Base-by-base conservation (phyloP, 2,888 invertebrate genomes). In the Pteria penguin region DNA sequence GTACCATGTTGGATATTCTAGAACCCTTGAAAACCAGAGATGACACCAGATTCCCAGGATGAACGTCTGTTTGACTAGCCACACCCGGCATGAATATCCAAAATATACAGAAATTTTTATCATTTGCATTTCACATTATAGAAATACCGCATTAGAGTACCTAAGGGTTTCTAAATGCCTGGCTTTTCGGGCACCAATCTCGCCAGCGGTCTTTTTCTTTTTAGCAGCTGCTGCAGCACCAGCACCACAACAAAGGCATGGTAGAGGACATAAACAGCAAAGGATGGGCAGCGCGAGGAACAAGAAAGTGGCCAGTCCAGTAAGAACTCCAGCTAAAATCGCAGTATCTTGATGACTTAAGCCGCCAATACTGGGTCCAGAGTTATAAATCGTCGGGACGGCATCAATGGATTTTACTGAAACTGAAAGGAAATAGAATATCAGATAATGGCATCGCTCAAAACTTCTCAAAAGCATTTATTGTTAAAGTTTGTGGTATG, bases 271-370 rank as follows among this genome's bases (percentile, higher is more conserved):
- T 36, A 85, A 72, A 52, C 85, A 85, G 45, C 83, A 85, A 5
- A 85, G 67, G 18, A 85, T 82, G 0, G 83, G 85, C 33, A 85
- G 65, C 4, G 82, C 72, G 0, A 85, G 76, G 72, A 85, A 84
- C 18, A 85, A 76, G 52, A 85, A 84, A 2, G 79, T 76, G 4
- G 83, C 83, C 24, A 85, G 70, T 36, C 85, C 85, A 22, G 81
- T 76, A 67, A 85, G 71, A 22, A 85, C 76, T 14, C 82, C 85
- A 0, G 85, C 85, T 63, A 85, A 78, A 24, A 85, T 82, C 31
- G 85, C 85, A 0, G 85, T 85, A 60, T 85, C 85, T 68, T 82
- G 74, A 26, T 81, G 70, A 29, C 81, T 82, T 31, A 85, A 79
- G 1, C 83, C 83, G 11, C 82, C 80, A 11, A 85, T 65, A 8